Conservation (phyloP, 2,888 invertebrate genomes). For the Lapara coniferarum region DNA sequence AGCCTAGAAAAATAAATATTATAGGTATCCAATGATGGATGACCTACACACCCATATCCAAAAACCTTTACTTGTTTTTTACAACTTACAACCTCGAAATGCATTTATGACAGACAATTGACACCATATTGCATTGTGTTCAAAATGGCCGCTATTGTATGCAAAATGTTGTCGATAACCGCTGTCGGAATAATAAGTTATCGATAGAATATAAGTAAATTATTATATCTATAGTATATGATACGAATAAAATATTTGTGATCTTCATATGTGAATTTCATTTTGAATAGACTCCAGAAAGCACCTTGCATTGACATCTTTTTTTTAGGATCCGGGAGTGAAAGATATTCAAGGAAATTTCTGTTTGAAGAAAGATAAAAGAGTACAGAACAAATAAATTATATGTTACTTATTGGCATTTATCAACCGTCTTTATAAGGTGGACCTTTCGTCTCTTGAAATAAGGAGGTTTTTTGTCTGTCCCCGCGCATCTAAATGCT, state of each 20-base stretch:
- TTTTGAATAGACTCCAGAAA: background rate
- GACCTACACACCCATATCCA: background rate
- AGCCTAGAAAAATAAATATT: too few relatives aligned
- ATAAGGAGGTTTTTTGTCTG: too few relatives aligned
- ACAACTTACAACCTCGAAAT: slow-evolving; percentile 16
- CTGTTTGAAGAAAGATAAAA: background rate
- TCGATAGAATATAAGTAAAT: slow-evolving; percentile 14
- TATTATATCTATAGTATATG: slow-evolving; percentile 12
- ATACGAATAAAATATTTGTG: slow-evolving; percentile 5
- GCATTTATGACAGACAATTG: slow-evolving; percentile 27
- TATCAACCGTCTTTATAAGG: too few relatives aligned
- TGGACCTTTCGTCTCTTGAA: too few relatives aligned
- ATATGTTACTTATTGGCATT: too few relatives aligned
- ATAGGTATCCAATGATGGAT: too few relatives aligned
- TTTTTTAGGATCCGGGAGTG: too few relatives aligned
- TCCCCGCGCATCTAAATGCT: background rate
- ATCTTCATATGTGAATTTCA: background rate
- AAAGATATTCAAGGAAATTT: too few relatives aligned
- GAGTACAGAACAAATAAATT: background rate
- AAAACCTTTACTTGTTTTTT: background rate
- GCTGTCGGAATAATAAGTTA: slow-evolving; percentile 14
- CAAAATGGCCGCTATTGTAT: slow-evolving; percentile 25
- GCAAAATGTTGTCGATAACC: slow-evolving; percentile 27
- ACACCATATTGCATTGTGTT: slow-evolving; percentile 29
- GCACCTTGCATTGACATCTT: background rate